phyloP scores from a whole-genome alignment of 2,113 vertebrate genomes.

The Cyphomyrus plagiostoma region DNA sequence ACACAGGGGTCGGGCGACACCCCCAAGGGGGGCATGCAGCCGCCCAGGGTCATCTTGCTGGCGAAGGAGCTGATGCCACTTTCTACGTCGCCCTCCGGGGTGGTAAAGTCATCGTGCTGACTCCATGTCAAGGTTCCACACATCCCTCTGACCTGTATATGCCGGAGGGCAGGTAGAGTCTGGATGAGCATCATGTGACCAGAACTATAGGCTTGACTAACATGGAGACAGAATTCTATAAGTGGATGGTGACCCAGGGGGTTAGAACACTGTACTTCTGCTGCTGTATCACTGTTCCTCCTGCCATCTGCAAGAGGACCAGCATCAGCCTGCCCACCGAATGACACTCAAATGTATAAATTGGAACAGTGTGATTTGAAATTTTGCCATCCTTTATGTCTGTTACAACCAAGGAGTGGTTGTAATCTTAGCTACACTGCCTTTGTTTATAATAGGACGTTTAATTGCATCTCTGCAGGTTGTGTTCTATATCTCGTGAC shows the following conservation, averaged over 20 bases:
- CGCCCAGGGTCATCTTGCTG: conserved; percentile 59
- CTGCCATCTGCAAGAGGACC: too few species aligned
- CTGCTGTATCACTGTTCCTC: too few species aligned
- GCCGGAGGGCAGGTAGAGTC: neutral
- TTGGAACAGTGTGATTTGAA: too few species aligned
- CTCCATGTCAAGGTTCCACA: conserved; percentile 84
- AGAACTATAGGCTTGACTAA: neutral
- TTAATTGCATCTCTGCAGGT: neutral
- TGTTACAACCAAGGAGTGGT: neutral
- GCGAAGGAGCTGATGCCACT: conserved; percentile 60
- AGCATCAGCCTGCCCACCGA: too few species aligned
- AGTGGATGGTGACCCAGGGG: neutral
- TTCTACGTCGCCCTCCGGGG: conserved; percentile 77
- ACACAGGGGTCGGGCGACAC: conserved; percentile 52
- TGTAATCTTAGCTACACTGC: neutral
- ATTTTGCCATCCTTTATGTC: too few species aligned
- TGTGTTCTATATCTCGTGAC: neutral
- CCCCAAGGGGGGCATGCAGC: conserved; percentile 43
- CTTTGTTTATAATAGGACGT: neutral
- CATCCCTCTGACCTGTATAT: conserved; percentile 75
- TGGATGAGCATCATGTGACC: neutral
- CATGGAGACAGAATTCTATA: neutral
- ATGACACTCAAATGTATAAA: too few species aligned
- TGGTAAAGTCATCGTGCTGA: conserved; percentile 83
- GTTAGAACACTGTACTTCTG: neutral